Evolutionary conservation across 2,797 vertebrate genomes (phyloP), one percentile per base, ranked within the genome.

Genomic region (Falco cherrug): DNA sequence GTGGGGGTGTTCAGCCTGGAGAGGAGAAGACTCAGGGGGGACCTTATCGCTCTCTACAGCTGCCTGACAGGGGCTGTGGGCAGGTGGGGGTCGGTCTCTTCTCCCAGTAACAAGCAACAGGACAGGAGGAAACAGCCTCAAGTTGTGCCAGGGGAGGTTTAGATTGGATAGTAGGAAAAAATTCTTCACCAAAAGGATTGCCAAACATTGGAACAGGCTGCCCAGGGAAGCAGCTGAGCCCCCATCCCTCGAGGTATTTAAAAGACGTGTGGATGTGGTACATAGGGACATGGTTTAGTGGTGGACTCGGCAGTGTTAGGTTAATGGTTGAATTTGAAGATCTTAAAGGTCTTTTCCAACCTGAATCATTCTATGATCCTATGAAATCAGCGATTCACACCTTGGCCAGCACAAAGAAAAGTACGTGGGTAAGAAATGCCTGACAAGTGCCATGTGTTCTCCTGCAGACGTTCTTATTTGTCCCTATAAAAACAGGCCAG

Each of bases 171-270:
- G 25, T 0, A 65, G 6, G 50, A 29, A 84, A 29, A 75, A 60
- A 29, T 56, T 89, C 35, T 70, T 35, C 13, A 26, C 24, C 28
- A 11, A 53, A 76, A 80, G 37, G 20, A 8, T 28, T 70, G 53
- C 8, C 9, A 25, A 41, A 20, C 22, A n/a, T 5, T 87, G 63
- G 31, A 71, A 11, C 15, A 90, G 53, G 51, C n/a, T 76, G 15
- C 13, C 47, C 41, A 43, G 35, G 37, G n/a, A 18, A 0, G 0
- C 26, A n/a, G 16, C 37, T 21, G 63, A 47, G 29, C 75, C 53
- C 51, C 33, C 29, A 16, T 16, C 43, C 43, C 43, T 16, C 6
- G 43, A 43, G 43, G 43, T 43, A 17, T 43, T 43, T 43, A 43
- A 43, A 43, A 43, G 16, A 16, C 16, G 7, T 16, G 16, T 43